These are phyloP conservation scores for Rhincodon typus DNA, from an alignment of 2,797 vertebrate species.

Conservation along the genomic window DNA sequence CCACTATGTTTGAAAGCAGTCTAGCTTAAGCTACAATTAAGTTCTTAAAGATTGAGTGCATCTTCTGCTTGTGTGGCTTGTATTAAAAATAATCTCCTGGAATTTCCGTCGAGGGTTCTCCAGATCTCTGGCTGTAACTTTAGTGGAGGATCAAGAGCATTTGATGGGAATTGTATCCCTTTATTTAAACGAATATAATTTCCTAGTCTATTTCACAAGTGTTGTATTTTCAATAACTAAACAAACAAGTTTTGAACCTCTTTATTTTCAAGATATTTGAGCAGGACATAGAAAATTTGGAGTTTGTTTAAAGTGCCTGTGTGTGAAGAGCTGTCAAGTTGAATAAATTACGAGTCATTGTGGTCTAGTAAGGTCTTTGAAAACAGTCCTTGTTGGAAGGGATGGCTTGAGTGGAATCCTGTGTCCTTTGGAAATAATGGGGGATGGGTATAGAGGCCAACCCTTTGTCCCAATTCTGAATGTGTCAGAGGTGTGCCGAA, in stretches of 20 bases:
- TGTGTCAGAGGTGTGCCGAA: background rate
- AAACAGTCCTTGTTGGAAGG: background rate
- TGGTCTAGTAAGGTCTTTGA: background rate
- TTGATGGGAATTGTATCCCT: background rate
- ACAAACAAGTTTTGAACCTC: background rate
- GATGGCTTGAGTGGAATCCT: background rate
- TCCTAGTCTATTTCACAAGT: background rate
- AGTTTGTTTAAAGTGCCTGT: background rate
- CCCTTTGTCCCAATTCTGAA: background rate
- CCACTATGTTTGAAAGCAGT: background rate
- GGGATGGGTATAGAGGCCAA: background rate
- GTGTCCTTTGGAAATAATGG: background rate
- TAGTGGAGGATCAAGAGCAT: background rate
- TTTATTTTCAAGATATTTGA: background rate
- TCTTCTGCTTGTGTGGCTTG: background rate
- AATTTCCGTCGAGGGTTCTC: background rate
- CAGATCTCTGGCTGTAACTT: background rate
- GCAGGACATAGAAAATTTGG: background rate
- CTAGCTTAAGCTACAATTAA: constrained; percentile 21
- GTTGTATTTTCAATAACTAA: background rate
- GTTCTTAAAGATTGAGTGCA: background rate
- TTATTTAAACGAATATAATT: background rate
- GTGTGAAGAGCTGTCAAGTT: background rate
- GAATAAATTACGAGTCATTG: background rate
- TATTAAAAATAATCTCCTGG: background rate